phyloP scores from a whole-genome alignment of 2,888 invertebrate genomes.

The Aplocera efformata region DNA sequence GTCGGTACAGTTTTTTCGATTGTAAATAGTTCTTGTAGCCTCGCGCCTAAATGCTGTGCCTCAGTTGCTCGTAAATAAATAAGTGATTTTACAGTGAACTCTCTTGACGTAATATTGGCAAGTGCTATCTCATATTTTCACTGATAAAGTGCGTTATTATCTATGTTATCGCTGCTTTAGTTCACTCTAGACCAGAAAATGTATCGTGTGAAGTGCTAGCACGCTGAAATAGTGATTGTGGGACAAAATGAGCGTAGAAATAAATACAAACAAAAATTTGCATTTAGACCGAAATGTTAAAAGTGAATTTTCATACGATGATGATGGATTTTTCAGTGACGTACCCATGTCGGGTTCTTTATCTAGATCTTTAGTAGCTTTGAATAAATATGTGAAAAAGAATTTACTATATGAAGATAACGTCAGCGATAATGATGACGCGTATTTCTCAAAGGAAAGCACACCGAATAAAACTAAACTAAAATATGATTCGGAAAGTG shows the following conservation, averaged over 20 bases:
- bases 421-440: constrained; percentile 49
- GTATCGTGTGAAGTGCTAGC: constrained; percentile 40
- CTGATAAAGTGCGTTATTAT: constrained; percentile 53
- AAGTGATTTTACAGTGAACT: constrained; percentile 29
- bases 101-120: constrained; percentile 39
- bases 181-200: constrained; percentile 40
- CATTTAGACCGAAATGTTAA: constrained; percentile 22
- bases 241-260: constrained; percentile 41
- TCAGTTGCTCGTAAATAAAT: constrained; percentile 40
- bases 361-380: constrained; percentile 64
- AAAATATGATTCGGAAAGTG: constrained; percentile 63
- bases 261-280: constrained; percentile 28
- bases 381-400: constrained; percentile 68
- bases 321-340: constrained; percentile 65
- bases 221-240: constrained; percentile 30
- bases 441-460: constrained; percentile 69
- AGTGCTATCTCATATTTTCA: constrained; percentile 51
- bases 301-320: constrained; percentile 45
- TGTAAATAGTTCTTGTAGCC: constrained; percentile 62
- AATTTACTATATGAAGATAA: constrained; percentile 66
- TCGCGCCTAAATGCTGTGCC: constrained; percentile 50
- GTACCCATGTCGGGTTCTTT: constrained; percentile 58
- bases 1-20: constrained; percentile 65
- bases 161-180: constrained; percentile 47
- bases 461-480: constrained; percentile 61